Evolutionary conservation across 2,888 invertebrate species (phyloP), one percentile per base, ranked within the genome.

Genomic region (Electrophaes corylata): DNA sequence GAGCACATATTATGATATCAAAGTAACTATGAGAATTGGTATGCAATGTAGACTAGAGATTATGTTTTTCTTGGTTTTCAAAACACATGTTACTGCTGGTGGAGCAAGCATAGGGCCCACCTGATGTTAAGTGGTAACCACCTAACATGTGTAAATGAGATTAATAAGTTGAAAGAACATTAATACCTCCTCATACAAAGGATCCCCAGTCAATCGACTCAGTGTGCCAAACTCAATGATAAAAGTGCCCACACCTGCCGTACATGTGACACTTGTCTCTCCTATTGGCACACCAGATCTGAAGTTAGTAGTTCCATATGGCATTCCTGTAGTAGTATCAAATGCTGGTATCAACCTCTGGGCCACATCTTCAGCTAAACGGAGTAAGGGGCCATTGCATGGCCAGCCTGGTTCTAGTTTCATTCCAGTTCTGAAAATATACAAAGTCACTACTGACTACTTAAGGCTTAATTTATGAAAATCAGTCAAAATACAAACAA

Each of bases 221-320:
- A 99, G 90, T 0, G 99, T 95, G 0, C 98, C 99, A 92, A 99
- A 99, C 86, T 99, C 99, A 12, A 99, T 92, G 35, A 99, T 94
- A 82, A 97, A 99, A 2, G 99, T 99, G 0, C 99, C 99, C 37
- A 99, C 97, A 1, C 99, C 98, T 11, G 99, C 99, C 0, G 99
- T 99, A 79, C 99, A 99, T 0, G 99, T 99, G 0, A 99, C 94
- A 33, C 98, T 95, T 0, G 99, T 99, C 88, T 99, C 99, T 6
- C 97, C 97, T 29, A 94, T 93, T 0, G 99, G 99, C 0, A 99
- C 97, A 0, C 99, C 99, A 76, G 96, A 93, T 50, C 95, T 93
- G 31, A 99, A 91, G 83, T 98, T 98, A 0, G 98, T 98, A 0
- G 99, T 99, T 5, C 99, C 99, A 88, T 98, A 99, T 0, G 99